phyloP scores from a whole-genome alignment of 1,140 invertebrate species.

The Gryllus bimaculatus region DNA sequence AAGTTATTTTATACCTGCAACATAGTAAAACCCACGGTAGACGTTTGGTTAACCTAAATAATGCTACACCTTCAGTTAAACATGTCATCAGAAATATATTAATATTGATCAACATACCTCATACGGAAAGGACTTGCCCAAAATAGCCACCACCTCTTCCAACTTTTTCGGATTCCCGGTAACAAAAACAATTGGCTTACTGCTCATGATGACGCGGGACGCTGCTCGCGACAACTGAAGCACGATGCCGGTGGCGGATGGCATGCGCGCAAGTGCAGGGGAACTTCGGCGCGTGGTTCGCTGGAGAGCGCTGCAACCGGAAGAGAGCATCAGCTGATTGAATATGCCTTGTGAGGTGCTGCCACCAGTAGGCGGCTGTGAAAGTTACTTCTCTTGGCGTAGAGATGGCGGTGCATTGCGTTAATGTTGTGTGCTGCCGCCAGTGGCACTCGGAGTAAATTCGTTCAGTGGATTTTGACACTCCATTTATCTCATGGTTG shows the following conservation, averaged over 20 bases:
- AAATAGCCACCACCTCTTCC: conserved; percentile 76
- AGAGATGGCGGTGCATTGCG: not conserved
- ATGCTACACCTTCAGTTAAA: not conserved
- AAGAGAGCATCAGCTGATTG: not conserved
- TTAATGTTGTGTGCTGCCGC: not conserved
- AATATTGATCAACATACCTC: conserved; percentile 21
- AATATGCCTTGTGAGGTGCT: not conserved
- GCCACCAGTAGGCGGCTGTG: not conserved
- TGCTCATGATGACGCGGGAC: conserved; percentile 30
- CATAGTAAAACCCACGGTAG: not conserved
- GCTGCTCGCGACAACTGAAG: not conserved
- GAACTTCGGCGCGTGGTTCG: no score
- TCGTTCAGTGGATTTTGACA: no score
- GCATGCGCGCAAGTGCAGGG: no score
- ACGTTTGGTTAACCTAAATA: not conserved
- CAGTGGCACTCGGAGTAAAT: no score
- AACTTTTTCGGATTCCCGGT: conserved; percentile 91
- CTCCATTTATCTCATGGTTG: no score
- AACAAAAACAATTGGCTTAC: conserved; percentile 67
- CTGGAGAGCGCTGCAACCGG: not conserved
- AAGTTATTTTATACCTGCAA: not conserved
- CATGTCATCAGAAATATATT: not conserved
- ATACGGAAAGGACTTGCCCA: conserved; percentile 46
- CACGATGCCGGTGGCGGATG: no score
- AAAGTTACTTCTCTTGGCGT: not conserved